Percentiles rank a stretch among this genome's conserved stretches.
These are phyloP conservation scores for Platypus cylindrus DNA, from an alignment of 2,888 invertebrate species.

Conservation along the genomic window DNA sequence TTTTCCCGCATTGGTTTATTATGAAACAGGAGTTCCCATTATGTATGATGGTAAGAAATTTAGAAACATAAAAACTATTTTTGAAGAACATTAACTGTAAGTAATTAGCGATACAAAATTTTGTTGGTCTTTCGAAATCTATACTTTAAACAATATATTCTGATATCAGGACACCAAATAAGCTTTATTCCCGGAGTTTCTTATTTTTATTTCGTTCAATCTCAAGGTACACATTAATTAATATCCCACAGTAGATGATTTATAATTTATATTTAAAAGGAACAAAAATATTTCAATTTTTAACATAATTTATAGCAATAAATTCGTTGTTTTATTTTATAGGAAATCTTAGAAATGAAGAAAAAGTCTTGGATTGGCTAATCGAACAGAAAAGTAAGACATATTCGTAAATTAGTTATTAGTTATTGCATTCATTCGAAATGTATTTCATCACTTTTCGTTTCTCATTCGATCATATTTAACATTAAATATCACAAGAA, in stretches of 20 bases:
- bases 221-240: no score
- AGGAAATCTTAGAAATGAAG: conserved; percentile 91
- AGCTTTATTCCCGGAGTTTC: no score
- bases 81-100: conserved; percentile 2
- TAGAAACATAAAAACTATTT: conserved; percentile 6
- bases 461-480: no score
- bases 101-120: no score
- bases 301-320: not conserved
- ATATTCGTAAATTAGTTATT: conserved; percentile 34
- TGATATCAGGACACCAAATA: no score
- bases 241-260: no score
- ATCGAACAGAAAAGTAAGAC: conserved; percentile 91
- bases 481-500: no score
- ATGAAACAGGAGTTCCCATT: conserved; percentile 86
- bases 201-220: no score
- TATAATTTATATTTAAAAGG: no score
- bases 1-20: conserved; percentile 84
- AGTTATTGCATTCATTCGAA: not conserved
- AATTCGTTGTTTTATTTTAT: conserved; percentile 39
- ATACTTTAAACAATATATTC: no score
- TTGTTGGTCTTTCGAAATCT: no score
- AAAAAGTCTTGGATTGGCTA: conserved; percentile 92
- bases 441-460: not conserved
- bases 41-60: conserved; percentile 80
- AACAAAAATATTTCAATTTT: not conserved